phyloP scores from a whole-genome alignment of 2,113 vertebrate species.

The Tympanuchus pallidicinctus region DNA sequence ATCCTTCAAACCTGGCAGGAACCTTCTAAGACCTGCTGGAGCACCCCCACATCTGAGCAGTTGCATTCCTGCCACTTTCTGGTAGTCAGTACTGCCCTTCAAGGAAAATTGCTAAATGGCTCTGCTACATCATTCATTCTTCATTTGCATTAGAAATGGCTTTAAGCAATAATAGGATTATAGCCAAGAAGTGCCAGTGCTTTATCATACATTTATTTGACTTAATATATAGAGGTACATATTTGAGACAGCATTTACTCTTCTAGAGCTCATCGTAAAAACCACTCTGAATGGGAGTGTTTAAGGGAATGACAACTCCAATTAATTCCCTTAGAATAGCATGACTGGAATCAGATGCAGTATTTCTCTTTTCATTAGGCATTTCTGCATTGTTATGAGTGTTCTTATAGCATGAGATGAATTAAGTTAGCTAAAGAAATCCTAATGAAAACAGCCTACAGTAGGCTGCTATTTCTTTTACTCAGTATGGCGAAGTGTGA shows the following conservation, averaged over 20 bases:
- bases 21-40: not conserved
- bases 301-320: conserved; percentile 55
- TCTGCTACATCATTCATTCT: conserved; percentile 54
- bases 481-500: not conserved
- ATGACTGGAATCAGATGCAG: conserved; percentile 24
- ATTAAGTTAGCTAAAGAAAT: conserved; percentile 15
- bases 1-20: not conserved
- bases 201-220: conserved; percentile 73
- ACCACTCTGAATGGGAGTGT: conserved; percentile 58
- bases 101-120: conserved; percentile 62
- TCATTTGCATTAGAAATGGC: conserved; percentile 70
- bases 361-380: conserved; percentile 50
- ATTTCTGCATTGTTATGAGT: conserved; percentile 21
- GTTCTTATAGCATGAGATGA: not conserved
- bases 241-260: conserved; percentile 72
- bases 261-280: conserved; percentile 64
- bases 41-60: not conserved
- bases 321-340: conserved; percentile 56
- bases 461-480: not conserved
- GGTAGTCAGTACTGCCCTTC: conserved; percentile 45
- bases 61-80: conserved; percentile 36
- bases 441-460: not conserved
- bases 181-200: conserved; percentile 54
- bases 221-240: conserved; percentile 67
- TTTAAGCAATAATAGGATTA: conserved; percentile 66